phyloP scores from a whole-genome alignment of 2,797 vertebrate genomes.

The Rhynchonycteris naso region DNA sequence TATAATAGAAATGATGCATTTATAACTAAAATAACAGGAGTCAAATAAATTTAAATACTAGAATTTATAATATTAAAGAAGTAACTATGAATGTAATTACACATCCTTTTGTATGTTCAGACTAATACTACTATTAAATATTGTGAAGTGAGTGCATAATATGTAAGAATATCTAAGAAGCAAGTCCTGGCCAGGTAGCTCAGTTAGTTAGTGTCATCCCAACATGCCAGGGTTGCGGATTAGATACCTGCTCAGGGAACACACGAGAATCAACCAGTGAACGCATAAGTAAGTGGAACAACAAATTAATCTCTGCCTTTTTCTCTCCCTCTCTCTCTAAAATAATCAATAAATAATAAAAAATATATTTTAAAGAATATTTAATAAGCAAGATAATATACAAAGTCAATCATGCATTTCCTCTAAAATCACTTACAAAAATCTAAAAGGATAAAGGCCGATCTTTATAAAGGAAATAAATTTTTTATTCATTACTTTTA shows the following conservation, averaged over 20 bases:
- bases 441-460: neutral
- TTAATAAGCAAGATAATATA: constrained; percentile 43
- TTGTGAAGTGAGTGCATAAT: constrained; percentile 10
- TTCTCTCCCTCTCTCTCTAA: too few relatives aligned
- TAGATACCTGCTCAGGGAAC: too few relatives aligned
- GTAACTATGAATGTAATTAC: neutral
- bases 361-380: too few relatives aligned
- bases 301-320: too few relatives aligned
- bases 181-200: neutral
- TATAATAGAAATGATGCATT: constrained; percentile 2
- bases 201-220: too few relatives aligned
- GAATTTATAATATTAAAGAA: constrained; percentile 26
- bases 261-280: too few relatives aligned
- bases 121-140: constrained; percentile 28
- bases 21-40: constrained; percentile 25
- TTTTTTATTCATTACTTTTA: neutral
- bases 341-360: too few relatives aligned
- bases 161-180: constrained; percentile 42
- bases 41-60: constrained; percentile 45
- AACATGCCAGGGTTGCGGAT: too few relatives aligned
- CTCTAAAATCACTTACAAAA: constrained; percentile 52
- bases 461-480: constrained; percentile 8
- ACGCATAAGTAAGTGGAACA: too few relatives aligned
- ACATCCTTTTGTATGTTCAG: constrained; percentile 25
- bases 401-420: neutral